phyloP scores from a whole-genome alignment of 2,888 invertebrate species.

The Lycophotia porphyrea region DNA sequence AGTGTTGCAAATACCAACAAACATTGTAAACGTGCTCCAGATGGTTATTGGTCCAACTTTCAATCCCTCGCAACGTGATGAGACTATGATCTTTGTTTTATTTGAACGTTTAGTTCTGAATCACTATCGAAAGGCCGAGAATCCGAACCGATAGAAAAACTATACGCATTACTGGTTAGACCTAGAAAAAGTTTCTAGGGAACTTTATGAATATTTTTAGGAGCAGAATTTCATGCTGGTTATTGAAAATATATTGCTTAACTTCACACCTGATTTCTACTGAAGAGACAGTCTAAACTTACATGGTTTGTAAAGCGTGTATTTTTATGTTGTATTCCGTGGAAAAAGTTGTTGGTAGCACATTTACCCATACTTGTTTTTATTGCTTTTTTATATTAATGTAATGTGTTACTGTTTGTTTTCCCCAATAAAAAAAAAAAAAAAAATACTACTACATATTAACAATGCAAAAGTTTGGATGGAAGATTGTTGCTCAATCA shows the following conservation, averaged over 20 bases:
- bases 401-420: no score
- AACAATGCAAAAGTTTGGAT: not conserved
- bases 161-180: conserved; percentile 31
- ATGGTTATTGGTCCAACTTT: conserved; percentile 56
- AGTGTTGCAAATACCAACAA: conserved; percentile 23
- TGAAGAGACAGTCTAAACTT: not conserved
- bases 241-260: not conserved
- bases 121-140: conserved; percentile 36
- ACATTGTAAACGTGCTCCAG: conserved; percentile 40
- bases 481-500: not conserved
- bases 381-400: no score
- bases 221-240: not conserved
- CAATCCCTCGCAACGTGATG: conserved; percentile 56
- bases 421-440: no score
- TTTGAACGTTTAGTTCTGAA: conserved; percentile 40
- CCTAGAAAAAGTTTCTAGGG: conserved; percentile 8
- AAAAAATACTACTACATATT: no score
- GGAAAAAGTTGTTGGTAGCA: no score
- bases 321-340: no score
- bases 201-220: conserved; percentile 17
- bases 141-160: conserved; percentile 31
- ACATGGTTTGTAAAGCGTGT: no score
- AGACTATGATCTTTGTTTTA: conserved; percentile 59
- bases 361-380: no score
- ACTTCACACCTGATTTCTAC: not conserved